These are phyloP conservation scores for Sarcophaga peregrina DNA, from an alignment of 1,140 invertebrate genomes.

Conservation along the genomic window DNA sequence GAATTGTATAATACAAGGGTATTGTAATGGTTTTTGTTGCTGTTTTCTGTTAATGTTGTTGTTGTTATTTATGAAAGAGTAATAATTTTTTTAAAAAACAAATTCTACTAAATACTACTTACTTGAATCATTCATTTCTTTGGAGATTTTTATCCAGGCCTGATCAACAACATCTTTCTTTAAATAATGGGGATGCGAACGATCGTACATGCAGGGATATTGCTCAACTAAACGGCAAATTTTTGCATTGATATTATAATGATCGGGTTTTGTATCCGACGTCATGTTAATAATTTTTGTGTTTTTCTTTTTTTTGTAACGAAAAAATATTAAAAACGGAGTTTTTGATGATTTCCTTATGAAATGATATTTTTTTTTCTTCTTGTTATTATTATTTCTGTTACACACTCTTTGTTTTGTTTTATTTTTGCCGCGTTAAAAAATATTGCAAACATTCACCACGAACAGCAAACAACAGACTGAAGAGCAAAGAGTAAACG, in stretches of 20 bases:
- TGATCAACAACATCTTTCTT: conserved; percentile 53
- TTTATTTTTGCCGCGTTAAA: conserved; percentile 18
- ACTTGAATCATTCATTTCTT: conserved; percentile 53
- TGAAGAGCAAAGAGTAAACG: conserved; percentile 8
- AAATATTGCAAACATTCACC: conserved; percentile 26
- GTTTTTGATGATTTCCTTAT: too few relatives aligned
- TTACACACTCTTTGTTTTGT: conserved; percentile 21
- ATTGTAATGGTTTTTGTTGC: too few relatives aligned
- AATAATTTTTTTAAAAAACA: background rate
- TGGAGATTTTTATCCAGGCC: conserved; percentile 56
- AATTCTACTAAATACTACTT: conserved; percentile 43
- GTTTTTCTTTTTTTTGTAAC: conserved; percentile 47
- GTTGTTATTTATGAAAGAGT: conserved; percentile 12
- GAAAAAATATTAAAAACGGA: background rate
- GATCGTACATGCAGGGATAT: conserved; percentile 60
- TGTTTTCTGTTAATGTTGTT: conserved; percentile 30
- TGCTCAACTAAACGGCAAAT: conserved; percentile 57
- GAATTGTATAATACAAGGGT: background rate
- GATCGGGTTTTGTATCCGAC: conserved; percentile 49
- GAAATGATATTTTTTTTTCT: background rate
- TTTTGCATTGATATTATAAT: conserved; percentile 53
- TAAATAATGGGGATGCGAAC: conserved; percentile 52
- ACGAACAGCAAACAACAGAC: conserved; percentile 35
- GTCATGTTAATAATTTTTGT: too few relatives aligned
- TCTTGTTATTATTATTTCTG: background rate